A percentile compares a stretch with the other conserved stretches of the same genome.
These are phyloP conservation scores for Palythoa heliodiscus DNA, from an alignment of 92 coral and sea anemone species.

Conservation along the genomic window DNA sequence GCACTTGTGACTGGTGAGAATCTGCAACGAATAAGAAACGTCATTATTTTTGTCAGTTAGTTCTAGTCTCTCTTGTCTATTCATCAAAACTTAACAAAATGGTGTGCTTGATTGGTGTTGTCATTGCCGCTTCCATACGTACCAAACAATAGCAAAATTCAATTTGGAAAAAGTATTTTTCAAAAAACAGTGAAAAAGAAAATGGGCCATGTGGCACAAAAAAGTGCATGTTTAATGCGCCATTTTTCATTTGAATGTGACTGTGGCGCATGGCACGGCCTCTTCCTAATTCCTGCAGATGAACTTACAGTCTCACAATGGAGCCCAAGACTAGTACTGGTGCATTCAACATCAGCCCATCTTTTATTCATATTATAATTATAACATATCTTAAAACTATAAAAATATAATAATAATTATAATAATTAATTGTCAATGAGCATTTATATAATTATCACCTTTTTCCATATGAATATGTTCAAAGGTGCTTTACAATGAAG, in stretches of 20 bases:
- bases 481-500: too few species aligned
- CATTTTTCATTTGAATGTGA: slow-evolving; percentile 10
- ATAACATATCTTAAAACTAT: too few species aligned
- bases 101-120: slow-evolving; percentile 10
- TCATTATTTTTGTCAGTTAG: neutral
- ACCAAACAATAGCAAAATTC: neutral
- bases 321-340: too few species aligned
- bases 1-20: neutral
- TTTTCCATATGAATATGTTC: too few species aligned
- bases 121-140: neutral
- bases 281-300: neutral
- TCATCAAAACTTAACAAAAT: neutral
- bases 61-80: neutral
- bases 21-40: neutral
- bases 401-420: too few species aligned
- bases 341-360: too few species aligned
- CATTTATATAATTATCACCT: too few species aligned
- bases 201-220: slow-evolving; percentile 3
- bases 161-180: slow-evolving; percentile 11
- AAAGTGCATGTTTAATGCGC: slow-evolving; percentile 14
- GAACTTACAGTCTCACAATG: too few species aligned
- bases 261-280: slow-evolving; percentile 1
- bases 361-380: too few species aligned
- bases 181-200: neutral
- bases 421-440: too few species aligned